Base-by-base conservation (phyloP, 2,888 invertebrate species). In the Halictus ligatus region DNA sequence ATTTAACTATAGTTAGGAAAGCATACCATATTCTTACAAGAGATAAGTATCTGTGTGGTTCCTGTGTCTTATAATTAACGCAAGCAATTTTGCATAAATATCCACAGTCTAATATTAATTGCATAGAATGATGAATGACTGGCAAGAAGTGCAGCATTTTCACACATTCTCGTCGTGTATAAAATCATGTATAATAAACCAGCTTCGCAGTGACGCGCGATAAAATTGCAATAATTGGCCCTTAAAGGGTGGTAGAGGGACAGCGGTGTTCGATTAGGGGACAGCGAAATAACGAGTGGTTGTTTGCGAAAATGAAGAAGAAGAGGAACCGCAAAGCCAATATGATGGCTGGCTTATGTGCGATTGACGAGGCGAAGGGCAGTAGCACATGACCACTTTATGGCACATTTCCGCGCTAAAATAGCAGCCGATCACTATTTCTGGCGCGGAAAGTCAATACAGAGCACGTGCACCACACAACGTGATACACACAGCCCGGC, bases 381-480 rank as follows among this genome's bases (percentile, higher is more conserved):
- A 82, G 81, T 54, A 54, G 46, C 35, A 78, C 71, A 72, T 40
- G 78, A 82, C 74, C 58, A 78, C 76, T 76, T 83, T 79, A 76
- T 58, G 79, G 25, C 67, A 73, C 40, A 80, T 80, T 80, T 80
- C 40, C 67, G 43, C 43, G 67, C 40, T 69, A 80, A 80, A 75
- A 75, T 69, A 69, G 77, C 77, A 60, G 12, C 46, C 67, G 15
- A 25, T 6, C 46, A 69, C 79, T 79, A 85, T 85, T 85, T 85
- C 79, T 76, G 73, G 29, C 75, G n/a, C 46, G 6, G 67, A 40
- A 76, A 69, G 72, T 79, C 67, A 83, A 85, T 83, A 64, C 64
- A 73, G 73, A 83, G 73, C 64, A 58, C 81, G 50, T 54, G 81
- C 50, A 25, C 29, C 73, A 25, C 35, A 58, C 74, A 58, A 69